Conservation (phyloP, 2,113 vertebrate species). For the Sceloporus tristichus region DNA sequence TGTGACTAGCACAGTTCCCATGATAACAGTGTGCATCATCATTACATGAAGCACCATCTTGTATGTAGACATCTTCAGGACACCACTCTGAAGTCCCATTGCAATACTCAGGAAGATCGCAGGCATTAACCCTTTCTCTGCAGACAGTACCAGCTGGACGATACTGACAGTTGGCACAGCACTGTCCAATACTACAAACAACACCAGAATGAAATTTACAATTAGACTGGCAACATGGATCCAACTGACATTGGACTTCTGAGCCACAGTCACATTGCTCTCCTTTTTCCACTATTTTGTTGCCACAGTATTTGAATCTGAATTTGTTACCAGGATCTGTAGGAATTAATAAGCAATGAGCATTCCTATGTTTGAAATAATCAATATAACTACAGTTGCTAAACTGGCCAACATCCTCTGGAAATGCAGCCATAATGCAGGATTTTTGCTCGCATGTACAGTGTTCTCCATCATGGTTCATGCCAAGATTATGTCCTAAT, state of each 20-base stretch:
- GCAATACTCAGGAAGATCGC: constrained; percentile 79
- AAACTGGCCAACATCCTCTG: not conserved
- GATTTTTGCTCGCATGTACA: not conserved
- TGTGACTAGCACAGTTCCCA: constrained; percentile 75
- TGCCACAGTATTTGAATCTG: constrained; percentile 38
- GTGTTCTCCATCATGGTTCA: rapidly evolving
- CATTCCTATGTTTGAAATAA: constrained; percentile 68
- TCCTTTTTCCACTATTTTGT: constrained; percentile 39
- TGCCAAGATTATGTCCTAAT: constrained; percentile 47
- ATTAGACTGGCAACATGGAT: constrained; percentile 37
- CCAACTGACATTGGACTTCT: not conserved
- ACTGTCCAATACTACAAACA: constrained; percentile 39
- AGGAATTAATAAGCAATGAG: constrained; percentile 29
- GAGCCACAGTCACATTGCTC: constrained; percentile 55
- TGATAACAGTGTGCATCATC: constrained; percentile 75
- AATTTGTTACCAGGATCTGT: not conserved
- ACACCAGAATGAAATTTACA: constrained; percentile 35
- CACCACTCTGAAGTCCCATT: constrained; percentile 72
- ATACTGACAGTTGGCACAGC: constrained; percentile 64
- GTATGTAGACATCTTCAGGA: constrained; percentile 73
- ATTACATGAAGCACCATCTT: constrained; percentile 76
- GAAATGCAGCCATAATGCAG: not conserved
- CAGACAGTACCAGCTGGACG: constrained; percentile 71
- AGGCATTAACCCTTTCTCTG: constrained; percentile 67
- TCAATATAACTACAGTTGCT: constrained; percentile 50